phyloP scores from a whole-genome alignment of 1,140 invertebrate species.

The Drosophila baimaii region DNA sequence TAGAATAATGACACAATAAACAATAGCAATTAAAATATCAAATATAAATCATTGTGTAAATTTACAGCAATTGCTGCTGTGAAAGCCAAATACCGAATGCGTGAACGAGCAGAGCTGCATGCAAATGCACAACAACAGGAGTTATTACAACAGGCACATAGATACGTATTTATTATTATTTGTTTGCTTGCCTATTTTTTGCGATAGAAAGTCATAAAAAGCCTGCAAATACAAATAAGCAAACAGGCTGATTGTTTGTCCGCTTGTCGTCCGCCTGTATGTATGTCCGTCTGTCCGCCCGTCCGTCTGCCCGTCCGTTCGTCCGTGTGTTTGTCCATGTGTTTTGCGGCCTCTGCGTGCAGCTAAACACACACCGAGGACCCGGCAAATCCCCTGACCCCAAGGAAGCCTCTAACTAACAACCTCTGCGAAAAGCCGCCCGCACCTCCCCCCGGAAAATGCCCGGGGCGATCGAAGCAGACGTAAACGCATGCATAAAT shows the following conservation, averaged over 20 bases:
- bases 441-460: not conserved
- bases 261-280: conserved; percentile 25
- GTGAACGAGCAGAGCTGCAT: conserved; percentile 48
- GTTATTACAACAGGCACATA: conserved; percentile 45
- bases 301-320: conserved; percentile 6
- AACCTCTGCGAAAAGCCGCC: not conserved
- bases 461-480: conserved; percentile 38
- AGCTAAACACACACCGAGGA: conserved; percentile 58
- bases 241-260: conserved; percentile 20
- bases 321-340: conserved; percentile 28
- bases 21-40: conserved; percentile 83
- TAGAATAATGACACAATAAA: conserved; percentile 83
- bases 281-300: conserved; percentile 3
- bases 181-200: conserved; percentile 37
- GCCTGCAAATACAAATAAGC: conserved; percentile 64
- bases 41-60: conserved; percentile 81
- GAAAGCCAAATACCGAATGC: conserved; percentile 47
- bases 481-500: conserved; percentile 77
- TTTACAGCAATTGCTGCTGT: conserved; percentile 72
- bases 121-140: conserved; percentile 57
- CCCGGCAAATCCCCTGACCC: conserved; percentile 28
- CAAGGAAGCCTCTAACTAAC: not conserved
- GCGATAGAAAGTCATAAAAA: conserved; percentile 73
- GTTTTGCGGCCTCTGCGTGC: conserved; percentile 37
- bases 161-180: conserved; percentile 37